phyloP scores from a whole-genome alignment of 1,140 invertebrate genomes.

The Steinernema khuongi region DNA sequence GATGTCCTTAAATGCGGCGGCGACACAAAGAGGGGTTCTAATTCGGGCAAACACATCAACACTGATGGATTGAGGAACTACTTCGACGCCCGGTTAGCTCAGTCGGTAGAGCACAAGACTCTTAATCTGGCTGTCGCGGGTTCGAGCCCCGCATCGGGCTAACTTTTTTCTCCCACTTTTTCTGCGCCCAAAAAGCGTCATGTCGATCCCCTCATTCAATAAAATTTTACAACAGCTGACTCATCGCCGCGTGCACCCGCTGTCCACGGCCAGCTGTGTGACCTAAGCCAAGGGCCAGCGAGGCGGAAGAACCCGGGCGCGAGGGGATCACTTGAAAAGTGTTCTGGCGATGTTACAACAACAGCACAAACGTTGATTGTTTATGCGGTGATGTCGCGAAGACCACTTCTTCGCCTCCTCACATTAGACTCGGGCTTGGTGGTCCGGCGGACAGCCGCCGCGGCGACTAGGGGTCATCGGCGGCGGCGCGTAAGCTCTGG shows the following conservation, averaged over 20 bases:
- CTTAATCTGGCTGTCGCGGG: constrained; percentile 56
- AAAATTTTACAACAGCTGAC: background rate
- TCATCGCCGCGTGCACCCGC: background rate
- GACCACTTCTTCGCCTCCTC: background rate
- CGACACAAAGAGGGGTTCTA: no score
- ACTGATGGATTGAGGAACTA: no score
- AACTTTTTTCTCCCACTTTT: background rate
- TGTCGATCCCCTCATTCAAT: background rate
- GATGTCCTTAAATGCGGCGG: background rate
- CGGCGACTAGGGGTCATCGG: background rate
- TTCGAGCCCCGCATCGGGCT: constrained; percentile 57
- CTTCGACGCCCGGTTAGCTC: no score
- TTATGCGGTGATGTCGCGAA: background rate
- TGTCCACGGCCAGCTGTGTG: no score
- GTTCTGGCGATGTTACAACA: constrained; percentile 4
- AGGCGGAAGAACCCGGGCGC: no score
- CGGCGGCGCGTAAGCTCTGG: background rate
- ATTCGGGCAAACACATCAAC: no score
- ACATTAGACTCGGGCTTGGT: background rate
- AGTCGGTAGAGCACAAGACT: constrained; percentile 57
- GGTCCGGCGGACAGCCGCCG: background rate
- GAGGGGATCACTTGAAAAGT: no score
- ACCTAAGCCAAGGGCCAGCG: no score
- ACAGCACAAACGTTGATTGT: background rate
- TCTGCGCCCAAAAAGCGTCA: no score